Conservation (phyloP, 1,140 invertebrate species). For the Palaemon carinicauda region DNA sequence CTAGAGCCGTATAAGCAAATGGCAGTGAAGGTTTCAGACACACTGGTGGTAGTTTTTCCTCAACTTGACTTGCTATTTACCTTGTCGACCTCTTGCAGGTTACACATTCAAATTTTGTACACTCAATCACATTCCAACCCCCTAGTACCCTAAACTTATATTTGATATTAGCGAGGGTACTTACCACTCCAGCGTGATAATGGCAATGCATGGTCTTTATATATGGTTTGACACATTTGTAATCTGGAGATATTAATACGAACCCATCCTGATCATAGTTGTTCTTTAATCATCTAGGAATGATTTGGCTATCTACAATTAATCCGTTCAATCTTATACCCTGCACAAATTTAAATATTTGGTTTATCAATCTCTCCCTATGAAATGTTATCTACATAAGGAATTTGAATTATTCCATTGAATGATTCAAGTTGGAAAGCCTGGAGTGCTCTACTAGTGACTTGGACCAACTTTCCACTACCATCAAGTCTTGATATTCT, state of each 20-base stretch:
- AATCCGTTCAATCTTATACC: too few species aligned
- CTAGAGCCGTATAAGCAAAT: conserved; percentile 3
- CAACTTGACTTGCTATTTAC: background rate
- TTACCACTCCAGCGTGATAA: background rate
- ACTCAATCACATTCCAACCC: background rate
- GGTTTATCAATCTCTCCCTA: too few species aligned
- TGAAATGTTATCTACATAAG: too few species aligned
- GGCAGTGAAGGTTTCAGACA: conserved; percentile 6
- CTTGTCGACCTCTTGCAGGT: background rate
- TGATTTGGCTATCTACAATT: too few species aligned
- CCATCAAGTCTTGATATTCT: too few species aligned
- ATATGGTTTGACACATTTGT: background rate
- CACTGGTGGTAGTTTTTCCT: background rate
- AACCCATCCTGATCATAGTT: background rate
- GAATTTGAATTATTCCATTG: too few species aligned
- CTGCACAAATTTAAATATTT: too few species aligned
- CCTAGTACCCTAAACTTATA: conserved; percentile 3
- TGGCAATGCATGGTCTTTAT: background rate
- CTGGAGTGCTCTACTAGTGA: too few species aligned
- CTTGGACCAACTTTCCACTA: too few species aligned
- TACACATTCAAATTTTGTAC: background rate
- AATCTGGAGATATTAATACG: background rate
- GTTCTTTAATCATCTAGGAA: too few species aligned
- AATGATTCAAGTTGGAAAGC: too few species aligned
- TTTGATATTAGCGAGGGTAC: background rate